Percentiles rank a stretch among this genome's conserved stretches.
Conservation (phyloP, 1,140 invertebrate species). For the Ephestia elutella region DNA sequence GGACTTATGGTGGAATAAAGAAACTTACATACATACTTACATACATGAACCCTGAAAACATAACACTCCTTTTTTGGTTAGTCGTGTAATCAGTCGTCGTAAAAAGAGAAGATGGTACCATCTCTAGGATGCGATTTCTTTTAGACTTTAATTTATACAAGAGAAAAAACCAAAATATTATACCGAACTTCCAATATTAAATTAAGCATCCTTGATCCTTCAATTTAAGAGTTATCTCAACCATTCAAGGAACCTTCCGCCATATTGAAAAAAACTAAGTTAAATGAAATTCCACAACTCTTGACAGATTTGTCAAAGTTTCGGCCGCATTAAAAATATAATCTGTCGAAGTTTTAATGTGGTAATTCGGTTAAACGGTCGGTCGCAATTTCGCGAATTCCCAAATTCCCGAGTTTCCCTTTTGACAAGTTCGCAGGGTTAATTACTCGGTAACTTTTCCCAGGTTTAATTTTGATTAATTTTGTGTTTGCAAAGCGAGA, state of each 20-base stretch:
- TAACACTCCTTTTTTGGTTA: no score
- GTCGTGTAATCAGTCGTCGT: no score
- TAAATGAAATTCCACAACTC: constrained; percentile 1
- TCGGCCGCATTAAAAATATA: neutral
- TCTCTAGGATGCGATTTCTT: no score
- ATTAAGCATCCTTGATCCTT: neutral
- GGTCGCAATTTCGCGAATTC: neutral
- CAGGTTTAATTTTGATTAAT: constrained; percentile 5
- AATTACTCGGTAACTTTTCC: neutral
- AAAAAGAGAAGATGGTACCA: no score
- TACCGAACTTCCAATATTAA: no score
- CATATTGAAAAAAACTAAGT: neutral
- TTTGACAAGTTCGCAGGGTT: neutral
- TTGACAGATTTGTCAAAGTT: neutral
- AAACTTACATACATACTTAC: no score
- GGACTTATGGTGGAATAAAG: no score
- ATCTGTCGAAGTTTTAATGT: constrained; percentile 1
- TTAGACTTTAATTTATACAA: no score
- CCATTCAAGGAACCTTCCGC: neutral
- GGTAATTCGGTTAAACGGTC: constrained; percentile 1
- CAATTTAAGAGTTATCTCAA: neutral
- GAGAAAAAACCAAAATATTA: no score
- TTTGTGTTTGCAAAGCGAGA: neutral
- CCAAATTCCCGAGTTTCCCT: neutral
- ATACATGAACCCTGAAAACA: no score